phyloP scores from a whole-genome alignment of 1,140 invertebrate species.

The Spodoptera frugiperda region DNA sequence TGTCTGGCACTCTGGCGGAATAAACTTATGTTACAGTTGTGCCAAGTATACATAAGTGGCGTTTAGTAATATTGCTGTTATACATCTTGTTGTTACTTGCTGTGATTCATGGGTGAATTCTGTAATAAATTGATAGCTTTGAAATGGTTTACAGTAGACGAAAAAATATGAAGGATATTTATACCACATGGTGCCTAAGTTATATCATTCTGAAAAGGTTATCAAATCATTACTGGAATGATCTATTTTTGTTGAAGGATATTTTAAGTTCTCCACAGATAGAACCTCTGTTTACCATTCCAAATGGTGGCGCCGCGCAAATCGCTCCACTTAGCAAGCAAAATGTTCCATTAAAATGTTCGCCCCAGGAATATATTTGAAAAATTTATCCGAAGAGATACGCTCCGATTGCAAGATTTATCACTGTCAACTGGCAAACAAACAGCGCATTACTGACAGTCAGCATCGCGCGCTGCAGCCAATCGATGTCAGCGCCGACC shows the following conservation, averaged over 20 bases:
- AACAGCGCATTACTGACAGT: constrained; percentile 19
- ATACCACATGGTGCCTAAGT: no score
- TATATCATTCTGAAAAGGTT: no score
- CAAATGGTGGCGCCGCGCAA: neutral
- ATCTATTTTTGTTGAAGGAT: no score
- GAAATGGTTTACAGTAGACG: no score
- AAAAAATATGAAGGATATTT: no score
- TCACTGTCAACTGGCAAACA: constrained; percentile 27
- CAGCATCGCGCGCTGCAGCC: constrained; percentile 12
- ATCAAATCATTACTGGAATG: no score
- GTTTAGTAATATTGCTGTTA: neutral
- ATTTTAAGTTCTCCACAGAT: neutral
- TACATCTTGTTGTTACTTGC: neutral
- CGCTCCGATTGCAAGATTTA: constrained; percentile 7
- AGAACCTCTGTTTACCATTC: constrained; percentile 1
- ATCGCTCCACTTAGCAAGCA: constrained; percentile 2
- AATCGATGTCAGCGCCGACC: neutral
- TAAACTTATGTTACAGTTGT: neutral
- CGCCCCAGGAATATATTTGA: constrained; percentile 20
- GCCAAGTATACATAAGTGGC: neutral
- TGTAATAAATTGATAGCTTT: no score
- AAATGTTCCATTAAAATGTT: constrained; percentile 26
- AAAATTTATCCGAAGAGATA: constrained; percentile 4
- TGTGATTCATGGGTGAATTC: no score
- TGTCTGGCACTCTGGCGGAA: neutral